A percentile compares a stretch with the other conserved stretches of the same genome.
Conservation (phyloP, 2,888 invertebrate species). For the Empis livida region DNA sequence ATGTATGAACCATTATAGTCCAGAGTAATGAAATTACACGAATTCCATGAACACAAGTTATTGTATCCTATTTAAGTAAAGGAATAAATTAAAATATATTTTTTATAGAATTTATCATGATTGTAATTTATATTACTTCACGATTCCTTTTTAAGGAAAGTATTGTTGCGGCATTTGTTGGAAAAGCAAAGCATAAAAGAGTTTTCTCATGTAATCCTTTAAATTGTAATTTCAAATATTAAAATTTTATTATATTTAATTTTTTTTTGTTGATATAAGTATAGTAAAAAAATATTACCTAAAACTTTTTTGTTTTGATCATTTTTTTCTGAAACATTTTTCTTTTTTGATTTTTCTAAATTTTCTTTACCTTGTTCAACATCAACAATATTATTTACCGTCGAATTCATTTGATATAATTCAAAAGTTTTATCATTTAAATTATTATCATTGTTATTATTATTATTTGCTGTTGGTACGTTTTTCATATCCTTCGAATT, state of each 20-base stretch:
- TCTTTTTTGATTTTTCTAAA: conserved; percentile 17
- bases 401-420: conserved; percentile 31
- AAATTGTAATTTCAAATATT: too few species aligned
- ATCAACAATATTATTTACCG: conserved; percentile 13
- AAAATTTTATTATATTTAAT: not conserved
- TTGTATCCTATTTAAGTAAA: conserved; percentile 49
- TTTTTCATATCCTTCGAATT: not conserved
- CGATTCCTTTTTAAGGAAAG: not conserved
- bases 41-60: conserved; percentile 65
- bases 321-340: too few species aligned
- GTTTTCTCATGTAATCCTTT: conserved; percentile 34
- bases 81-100: too few species aligned
- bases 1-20: conserved; percentile 78
- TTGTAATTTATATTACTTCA: not conserved
- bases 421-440: conserved; percentile 27
- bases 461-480: not conserved
- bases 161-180: conserved; percentile 62
- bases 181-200: conserved; percentile 60
- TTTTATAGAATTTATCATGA: not conserved
- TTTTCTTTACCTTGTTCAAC: conserved; percentile 26
- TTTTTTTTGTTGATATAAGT: not conserved
- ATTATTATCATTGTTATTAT: conserved; percentile 34
- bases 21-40: conserved; percentile 65
- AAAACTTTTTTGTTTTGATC: not conserved
- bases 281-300: not conserved